A percentile compares a stretch with the other conserved stretches of the same genome.
Conservation (phyloP, 2,797 vertebrate species). For the Spondyliosoma cantharus region DNA sequence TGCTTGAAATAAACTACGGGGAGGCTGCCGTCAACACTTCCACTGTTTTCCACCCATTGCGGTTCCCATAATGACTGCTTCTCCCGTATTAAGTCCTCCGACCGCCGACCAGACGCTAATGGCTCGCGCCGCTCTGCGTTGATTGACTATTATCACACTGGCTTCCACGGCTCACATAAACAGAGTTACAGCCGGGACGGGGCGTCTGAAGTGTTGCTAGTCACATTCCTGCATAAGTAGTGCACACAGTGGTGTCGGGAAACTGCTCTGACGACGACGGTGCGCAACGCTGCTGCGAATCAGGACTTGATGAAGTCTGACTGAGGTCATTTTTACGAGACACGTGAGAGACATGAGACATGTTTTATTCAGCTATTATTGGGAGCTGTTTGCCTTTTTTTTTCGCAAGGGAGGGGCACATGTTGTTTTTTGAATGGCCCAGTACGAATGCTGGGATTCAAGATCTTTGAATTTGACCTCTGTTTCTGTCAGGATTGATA, state of each 20-base stretch:
- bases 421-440: neutral
- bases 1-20: slow-evolving; percentile 58
- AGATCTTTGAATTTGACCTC: neutral
- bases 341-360: neutral
- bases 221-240: slow-evolving; percentile 69
- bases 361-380: neutral
- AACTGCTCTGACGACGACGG: slow-evolving; percentile 36
- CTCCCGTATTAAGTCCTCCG: slow-evolving; percentile 44
- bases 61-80: slow-evolving; percentile 60
- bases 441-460: neutral
- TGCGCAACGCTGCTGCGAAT: slow-evolving; percentile 25
- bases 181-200: slow-evolving; percentile 30
- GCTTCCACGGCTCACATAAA: slow-evolving; percentile 41
- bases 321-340: neutral
- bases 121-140: slow-evolving; percentile 29
- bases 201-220: slow-evolving; percentile 51
- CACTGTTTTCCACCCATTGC: slow-evolving; percentile 48
- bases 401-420: neutral
- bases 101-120: slow-evolving; percentile 55
- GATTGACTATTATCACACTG: slow-evolving; percentile 54
- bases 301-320: neutral
- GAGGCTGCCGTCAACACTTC: slow-evolving; percentile 50
- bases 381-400: neutral
- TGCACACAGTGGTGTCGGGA: slow-evolving; percentile 44
- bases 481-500: neutral